These are phyloP conservation scores for Pyrrhura leucotis DNA, from an alignment of 2,797 vertebrate species.

Conservation along the genomic window DNA sequence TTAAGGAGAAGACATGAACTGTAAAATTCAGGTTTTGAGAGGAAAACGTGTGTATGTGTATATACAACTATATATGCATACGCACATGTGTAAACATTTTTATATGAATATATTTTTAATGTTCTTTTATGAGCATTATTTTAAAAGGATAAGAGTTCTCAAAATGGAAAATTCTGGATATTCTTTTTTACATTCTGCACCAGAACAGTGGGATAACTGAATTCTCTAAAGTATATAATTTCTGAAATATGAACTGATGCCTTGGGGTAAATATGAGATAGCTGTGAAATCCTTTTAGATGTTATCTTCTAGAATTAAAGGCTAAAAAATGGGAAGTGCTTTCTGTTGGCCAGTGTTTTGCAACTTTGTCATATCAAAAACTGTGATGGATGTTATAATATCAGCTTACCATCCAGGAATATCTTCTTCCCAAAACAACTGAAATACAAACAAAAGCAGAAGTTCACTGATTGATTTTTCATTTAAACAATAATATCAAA, in stretches of 20 bases:
- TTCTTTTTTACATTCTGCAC: neutral
- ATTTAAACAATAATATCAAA: neutral
- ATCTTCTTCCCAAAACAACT: neutral
- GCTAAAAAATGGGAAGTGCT: neutral
- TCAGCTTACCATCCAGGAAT: neutral
- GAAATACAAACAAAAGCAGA: neutral
- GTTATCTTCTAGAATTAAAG: neutral
- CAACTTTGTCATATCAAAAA: neutral
- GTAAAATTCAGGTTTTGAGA: neutral
- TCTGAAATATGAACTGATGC: constrained; percentile 3
- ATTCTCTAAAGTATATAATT: constrained; percentile 12
- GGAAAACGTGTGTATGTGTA: neutral
- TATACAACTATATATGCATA: accelerated
- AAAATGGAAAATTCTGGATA: neutral
- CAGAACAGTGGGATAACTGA: neutral
- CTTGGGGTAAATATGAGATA: constrained; percentile 11
- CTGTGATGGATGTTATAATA: neutral
- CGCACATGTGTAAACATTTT: neutral
- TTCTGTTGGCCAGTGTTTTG: constrained; percentile 7
- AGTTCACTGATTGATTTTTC: neutral
- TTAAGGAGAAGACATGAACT: neutral
- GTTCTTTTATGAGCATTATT: neutral
- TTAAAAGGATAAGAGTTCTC: neutral
- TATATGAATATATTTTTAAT: neutral
- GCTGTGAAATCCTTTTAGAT: constrained; percentile 34